Conservation (phyloP, 1,140 invertebrate species). For the Trichonephila inaurata region DNA sequence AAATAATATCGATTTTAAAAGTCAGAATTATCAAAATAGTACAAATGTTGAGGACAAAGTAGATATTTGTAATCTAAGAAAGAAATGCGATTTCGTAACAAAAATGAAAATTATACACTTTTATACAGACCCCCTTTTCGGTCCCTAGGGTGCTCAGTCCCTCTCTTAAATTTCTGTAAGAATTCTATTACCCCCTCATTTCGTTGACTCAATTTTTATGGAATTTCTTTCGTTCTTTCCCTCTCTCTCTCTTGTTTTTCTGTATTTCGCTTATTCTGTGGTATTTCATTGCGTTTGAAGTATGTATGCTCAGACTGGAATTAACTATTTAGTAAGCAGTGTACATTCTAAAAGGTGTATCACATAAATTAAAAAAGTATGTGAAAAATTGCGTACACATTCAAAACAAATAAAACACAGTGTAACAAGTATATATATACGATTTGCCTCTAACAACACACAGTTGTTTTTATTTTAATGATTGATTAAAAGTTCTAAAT, state of each 20-base stretch:
- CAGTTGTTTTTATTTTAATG: too few species aligned
- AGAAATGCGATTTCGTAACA: too few species aligned
- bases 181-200: constrained; percentile 54
- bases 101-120: background rate
- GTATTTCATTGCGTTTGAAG: background rate
- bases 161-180: constrained; percentile 49
- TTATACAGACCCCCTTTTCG: background rate
- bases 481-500: too few species aligned
- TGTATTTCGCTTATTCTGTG: background rate
- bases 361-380: too few species aligned
- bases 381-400: background rate
- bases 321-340: background rate
- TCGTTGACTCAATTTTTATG: constrained; percentile 62
- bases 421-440: too few species aligned
- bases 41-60: too few species aligned
- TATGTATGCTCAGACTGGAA: background rate
- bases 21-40: too few species aligned
- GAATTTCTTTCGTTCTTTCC: background rate
- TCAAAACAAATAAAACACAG: background rate
- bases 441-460: too few species aligned
- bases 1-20: too few species aligned
- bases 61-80: too few species aligned
- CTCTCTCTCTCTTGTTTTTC: background rate
- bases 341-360: too few species aligned
- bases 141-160: background rate